phyloP scores from a whole-genome alignment of 1,140 invertebrate genomes.

The Meloidogyne exigua region DNA sequence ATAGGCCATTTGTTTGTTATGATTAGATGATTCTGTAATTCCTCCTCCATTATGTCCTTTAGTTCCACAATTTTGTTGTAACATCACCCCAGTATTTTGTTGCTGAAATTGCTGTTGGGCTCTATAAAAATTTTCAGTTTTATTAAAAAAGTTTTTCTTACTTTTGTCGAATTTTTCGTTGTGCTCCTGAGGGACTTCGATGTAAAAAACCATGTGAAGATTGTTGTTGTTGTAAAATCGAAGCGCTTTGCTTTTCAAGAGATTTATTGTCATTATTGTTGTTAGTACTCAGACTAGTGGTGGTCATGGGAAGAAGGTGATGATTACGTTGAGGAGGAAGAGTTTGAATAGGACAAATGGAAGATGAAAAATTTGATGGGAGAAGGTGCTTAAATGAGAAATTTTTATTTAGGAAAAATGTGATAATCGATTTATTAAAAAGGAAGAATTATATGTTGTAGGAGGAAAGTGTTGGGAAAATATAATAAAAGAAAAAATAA shows the following conservation, averaged over 20 bases:
- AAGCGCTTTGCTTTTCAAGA: neutral
- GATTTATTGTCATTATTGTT: neutral
- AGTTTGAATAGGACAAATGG: neutral
- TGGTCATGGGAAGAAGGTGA: neutral
- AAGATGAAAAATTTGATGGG: neutral
- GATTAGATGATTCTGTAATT: neutral
- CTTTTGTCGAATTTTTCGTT: conserved; percentile 29
- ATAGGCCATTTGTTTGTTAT: conserved; percentile 7
- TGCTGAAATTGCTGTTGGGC: conserved; percentile 21
- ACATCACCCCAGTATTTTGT: neutral
- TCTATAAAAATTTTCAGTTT: neutral
- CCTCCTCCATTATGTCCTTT: too few species aligned
- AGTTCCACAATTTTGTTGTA: neutral
- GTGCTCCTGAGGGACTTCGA: conserved; percentile 28
- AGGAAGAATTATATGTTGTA: neutral
- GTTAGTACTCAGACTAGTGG: neutral
- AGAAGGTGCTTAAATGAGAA: neutral
- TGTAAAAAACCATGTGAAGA: neutral
- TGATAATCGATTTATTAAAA: conserved; percentile 7
- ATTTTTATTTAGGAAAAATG: conserved; percentile 1
- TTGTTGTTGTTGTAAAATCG: neutral
- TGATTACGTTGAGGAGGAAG: conserved; percentile 3
- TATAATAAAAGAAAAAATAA: neutral
- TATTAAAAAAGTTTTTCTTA: neutral
- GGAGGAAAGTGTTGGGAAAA: neutral